Evolutionary conservation across 1,140 invertebrate genomes (phyloP).

Genomic region (Zaprionus inermis): DNA sequence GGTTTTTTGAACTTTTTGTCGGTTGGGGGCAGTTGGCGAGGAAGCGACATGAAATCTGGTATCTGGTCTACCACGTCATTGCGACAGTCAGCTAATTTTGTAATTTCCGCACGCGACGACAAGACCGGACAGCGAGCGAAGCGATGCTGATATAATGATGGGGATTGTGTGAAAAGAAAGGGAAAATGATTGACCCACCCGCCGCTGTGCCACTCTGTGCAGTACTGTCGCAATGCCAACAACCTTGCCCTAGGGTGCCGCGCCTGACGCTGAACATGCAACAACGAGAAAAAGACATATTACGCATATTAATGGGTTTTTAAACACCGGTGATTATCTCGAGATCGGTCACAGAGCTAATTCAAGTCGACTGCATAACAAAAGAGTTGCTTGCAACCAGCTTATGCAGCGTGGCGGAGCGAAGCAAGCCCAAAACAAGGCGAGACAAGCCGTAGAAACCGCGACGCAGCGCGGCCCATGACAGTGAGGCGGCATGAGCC

Average conservation of each 20-base stretch:
- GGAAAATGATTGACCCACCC: constrained; percentile 11
- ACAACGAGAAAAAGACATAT: constrained; percentile 44
- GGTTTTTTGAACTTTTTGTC: background rate
- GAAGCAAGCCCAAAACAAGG: constrained; percentile 12
- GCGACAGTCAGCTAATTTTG: constrained; percentile 52
- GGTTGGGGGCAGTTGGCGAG: background rate
- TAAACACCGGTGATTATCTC: constrained; percentile 53
- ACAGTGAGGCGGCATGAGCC: constrained; percentile 50
- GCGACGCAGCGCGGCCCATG: constrained; percentile 60
- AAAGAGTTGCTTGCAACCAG: constrained; percentile 60
- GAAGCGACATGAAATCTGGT: constrained; percentile 1
- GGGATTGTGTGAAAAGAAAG: constrained; percentile 38
- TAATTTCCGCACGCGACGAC: constrained; percentile 67
- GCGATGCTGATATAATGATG: constrained; percentile 42
- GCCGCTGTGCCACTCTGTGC: background rate
- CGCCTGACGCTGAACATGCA: constrained; percentile 44
- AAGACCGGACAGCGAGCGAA: background rate
- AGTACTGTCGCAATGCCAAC: constrained; percentile 42
- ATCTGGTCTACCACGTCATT: constrained; percentile 37
- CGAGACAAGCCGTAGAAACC: constrained; percentile 16
- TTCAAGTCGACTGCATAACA: constrained; percentile 70
- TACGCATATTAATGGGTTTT: constrained; percentile 53
- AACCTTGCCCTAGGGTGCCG: constrained; percentile 37
- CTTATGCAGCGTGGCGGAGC: constrained; percentile 13
- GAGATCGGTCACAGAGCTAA: constrained; percentile 39